Percentiles rank a stretch among this genome's conserved stretches.
Conservation (phyloP, 2,797 vertebrate genomes). For the Alauda arvensis region DNA sequence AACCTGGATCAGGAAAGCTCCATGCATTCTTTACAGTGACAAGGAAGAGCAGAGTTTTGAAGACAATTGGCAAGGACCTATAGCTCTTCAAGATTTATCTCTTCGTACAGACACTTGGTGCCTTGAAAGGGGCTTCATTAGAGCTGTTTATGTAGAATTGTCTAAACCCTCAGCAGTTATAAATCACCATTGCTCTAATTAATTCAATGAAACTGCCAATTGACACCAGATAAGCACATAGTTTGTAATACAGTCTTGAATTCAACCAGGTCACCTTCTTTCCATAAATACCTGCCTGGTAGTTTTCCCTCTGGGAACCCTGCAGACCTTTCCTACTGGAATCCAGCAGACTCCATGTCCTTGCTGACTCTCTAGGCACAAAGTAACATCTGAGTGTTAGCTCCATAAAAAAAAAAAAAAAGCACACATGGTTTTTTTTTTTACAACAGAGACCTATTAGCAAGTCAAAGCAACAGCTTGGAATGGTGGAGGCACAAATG, state of each 20-base stretch:
- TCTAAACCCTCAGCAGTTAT: neutral
- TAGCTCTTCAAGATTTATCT: neutral
- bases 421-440: neutral
- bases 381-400: constrained; percentile 14
- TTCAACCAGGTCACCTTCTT: neutral
- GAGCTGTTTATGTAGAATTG: neutral
- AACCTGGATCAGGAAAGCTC: neutral
- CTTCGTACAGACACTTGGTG: neutral
- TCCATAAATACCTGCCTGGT: neutral
- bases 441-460: constrained; percentile 23
- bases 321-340: neutral
- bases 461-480: constrained; percentile 50
- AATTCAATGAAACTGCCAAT: neutral
- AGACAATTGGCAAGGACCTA: neutral
- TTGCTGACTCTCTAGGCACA: neutral
- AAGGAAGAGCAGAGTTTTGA: neutral
- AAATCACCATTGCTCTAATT: neutral
- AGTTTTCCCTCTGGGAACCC: neutral
- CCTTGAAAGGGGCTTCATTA: neutral
- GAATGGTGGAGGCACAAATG: constrained; percentile 38
- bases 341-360: neutral
- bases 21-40: neutral
- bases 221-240: neutral
- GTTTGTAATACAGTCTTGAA: neutral
- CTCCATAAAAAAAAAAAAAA: neutral